Percentiles rank a stretch among this genome's conserved stretches.
phyloP scores from a whole-genome alignment of 1,140 invertebrate genomes.

The Euwallacea similis region DNA sequence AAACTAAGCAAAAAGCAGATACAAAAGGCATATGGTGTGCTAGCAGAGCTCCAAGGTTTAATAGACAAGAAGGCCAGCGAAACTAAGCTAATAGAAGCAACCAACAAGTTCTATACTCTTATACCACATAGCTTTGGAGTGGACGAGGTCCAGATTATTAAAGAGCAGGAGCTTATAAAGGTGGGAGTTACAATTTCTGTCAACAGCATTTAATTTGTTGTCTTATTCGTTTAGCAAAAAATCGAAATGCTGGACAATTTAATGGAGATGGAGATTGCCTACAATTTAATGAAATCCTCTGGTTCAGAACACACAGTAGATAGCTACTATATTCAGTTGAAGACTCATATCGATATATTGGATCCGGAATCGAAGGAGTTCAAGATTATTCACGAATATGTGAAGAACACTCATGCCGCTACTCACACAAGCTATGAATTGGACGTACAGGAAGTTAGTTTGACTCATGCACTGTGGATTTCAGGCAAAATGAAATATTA shows the following conservation, averaged over 20 bases:
- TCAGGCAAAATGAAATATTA: neutral
- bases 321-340: constrained; percentile 86
- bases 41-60: constrained; percentile 75
- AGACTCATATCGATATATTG: constrained; percentile 77
- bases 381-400: constrained; percentile 73
- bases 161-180: constrained; percentile 75
- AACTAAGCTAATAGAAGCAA: constrained; percentile 74
- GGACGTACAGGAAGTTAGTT: constrained; percentile 68
- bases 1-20: constrained; percentile 94
- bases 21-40: constrained; percentile 77
- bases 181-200: constrained; percentile 47
- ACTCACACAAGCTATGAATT: constrained; percentile 80
- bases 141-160: constrained; percentile 77
- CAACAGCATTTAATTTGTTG: neutral
- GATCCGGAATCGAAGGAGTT: constrained; percentile 75
- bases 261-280: constrained; percentile 93
- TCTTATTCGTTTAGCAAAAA: constrained; percentile 63
- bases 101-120: constrained; percentile 82
- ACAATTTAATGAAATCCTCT: constrained; percentile 75
- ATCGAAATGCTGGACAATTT: constrained; percentile 90
- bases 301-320: constrained; percentile 73
- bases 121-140: constrained; percentile 95
- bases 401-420: constrained; percentile 83
- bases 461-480: neutral
- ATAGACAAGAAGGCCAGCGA: constrained; percentile 59